Evolutionary conservation across 2,797 vertebrate genomes (phyloP).

Genomic region (Haliaeetus albicilla): DNA sequence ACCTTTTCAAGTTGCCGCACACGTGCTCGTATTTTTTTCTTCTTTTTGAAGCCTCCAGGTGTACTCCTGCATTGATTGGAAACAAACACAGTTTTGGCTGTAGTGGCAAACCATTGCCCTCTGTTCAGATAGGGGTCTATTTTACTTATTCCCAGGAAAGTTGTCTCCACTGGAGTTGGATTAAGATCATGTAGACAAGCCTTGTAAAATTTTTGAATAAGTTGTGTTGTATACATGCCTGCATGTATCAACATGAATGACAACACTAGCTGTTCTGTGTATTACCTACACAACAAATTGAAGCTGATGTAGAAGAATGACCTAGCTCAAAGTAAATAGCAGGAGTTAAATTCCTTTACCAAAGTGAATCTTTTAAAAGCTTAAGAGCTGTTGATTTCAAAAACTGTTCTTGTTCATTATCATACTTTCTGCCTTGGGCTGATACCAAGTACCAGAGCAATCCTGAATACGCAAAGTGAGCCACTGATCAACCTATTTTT

Average conservation of each 20-base stretch:
- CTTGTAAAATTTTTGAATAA: not conserved
- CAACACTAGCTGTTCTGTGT: not conserved
- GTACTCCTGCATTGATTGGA: not conserved
- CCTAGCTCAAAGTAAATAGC: not conserved
- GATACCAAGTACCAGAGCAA: not conserved
- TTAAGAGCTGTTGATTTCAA: not conserved
- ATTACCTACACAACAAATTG: not conserved
- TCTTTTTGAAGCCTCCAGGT: not conserved
- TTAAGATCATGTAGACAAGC: not conserved
- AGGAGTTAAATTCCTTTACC: not conserved
- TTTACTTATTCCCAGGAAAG: not conserved
- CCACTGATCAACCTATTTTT: not conserved
- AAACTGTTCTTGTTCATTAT: not conserved
- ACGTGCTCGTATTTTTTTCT: not conserved
- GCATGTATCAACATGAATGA: not conserved
- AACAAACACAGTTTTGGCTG: not conserved
- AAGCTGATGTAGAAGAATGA: not conserved
- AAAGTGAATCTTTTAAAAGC: not conserved
- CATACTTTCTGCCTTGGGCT: not conserved
- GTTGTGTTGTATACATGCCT: not conserved
- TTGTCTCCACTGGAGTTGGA: not conserved
- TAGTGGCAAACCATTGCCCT: not conserved
- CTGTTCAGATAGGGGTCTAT: not conserved
- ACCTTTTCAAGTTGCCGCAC: not conserved
- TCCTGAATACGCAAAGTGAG: not conserved